Evolutionary conservation across 2,113 vertebrate species (phyloP).

Genomic region (Clarias batrachus): DNA sequence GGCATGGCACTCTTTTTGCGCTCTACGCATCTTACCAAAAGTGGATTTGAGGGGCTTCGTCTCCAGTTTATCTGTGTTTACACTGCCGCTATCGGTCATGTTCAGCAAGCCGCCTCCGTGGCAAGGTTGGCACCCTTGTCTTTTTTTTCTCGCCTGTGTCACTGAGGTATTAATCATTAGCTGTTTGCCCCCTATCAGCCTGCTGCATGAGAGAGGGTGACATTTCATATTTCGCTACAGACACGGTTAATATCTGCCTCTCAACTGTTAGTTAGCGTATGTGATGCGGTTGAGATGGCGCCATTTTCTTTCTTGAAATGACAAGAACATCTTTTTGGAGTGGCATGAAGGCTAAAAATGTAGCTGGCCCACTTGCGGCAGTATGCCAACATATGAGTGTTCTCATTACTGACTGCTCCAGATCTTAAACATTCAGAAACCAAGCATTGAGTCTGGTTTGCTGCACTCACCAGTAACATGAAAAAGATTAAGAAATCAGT

Average conservation of each 20-base stretch:
- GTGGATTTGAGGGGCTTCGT: conserved; percentile 53
- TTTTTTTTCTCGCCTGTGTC: conserved; percentile 68
- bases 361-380: neutral
- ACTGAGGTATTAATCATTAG: conserved; percentile 79
- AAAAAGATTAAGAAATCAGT: neutral
- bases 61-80: conserved; percentile 60
- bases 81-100: conserved; percentile 69
- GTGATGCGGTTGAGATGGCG: conserved; percentile 29
- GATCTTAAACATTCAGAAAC: neutral
- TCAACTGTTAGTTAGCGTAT: conserved; percentile 25
- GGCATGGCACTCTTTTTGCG: conserved; percentile 42
- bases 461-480: neutral
- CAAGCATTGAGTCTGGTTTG: conserved; percentile 8
- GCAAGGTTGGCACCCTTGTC: conserved; percentile 70
- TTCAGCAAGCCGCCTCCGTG: conserved; percentile 66
- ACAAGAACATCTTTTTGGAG: conserved; percentile 29
- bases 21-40: conserved; percentile 54
- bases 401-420: conserved; percentile 19
- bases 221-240: conserved; percentile 66
- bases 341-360: conserved; percentile 27
- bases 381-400: neutral
- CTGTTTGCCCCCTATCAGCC: conserved; percentile 77
- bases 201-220: conserved; percentile 65
- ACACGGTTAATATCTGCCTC: conserved; percentile 60
- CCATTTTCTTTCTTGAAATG: conserved; percentile 44